Conservation (phyloP, 2,888 invertebrate genomes). For the Dasysyrphus tricinctus region DNA sequence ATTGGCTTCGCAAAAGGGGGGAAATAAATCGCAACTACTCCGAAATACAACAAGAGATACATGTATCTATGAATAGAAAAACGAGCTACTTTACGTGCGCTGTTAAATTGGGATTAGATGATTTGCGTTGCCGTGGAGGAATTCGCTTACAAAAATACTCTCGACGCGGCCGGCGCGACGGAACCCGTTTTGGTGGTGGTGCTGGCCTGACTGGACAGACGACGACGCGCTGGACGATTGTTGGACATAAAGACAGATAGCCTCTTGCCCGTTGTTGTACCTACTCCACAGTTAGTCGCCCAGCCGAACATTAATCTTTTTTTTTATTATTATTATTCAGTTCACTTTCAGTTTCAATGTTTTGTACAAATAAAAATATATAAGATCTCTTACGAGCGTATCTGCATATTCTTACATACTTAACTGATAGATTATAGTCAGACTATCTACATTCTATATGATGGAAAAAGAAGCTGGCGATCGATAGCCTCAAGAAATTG, state of each 20-base stretch:
- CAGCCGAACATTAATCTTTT: slow-evolving; percentile 70
- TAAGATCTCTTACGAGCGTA: slow-evolving; percentile 53
- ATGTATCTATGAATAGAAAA: slow-evolving; percentile 69
- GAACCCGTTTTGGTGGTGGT: slow-evolving; percentile 55
- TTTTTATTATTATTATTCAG: slow-evolving; percentile 53
- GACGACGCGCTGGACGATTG: slow-evolving; percentile 57
- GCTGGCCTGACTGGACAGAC: slow-evolving; percentile 46
- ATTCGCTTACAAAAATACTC: slow-evolving; percentile 73
- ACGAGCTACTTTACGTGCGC: slow-evolving; percentile 75
- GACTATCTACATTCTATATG: slow-evolving; percentile 52
- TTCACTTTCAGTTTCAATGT: slow-evolving; percentile 75
- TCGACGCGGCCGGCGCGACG: background rate
- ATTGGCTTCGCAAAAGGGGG: slow-evolving; percentile 65
- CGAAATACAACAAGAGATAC: slow-evolving; percentile 35
- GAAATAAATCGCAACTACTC: slow-evolving; percentile 70
- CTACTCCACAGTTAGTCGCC: slow-evolving; percentile 37
- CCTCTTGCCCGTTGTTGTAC: slow-evolving; percentile 61
- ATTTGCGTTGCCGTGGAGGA: slow-evolving; percentile 74
- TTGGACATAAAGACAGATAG: slow-evolving; percentile 71
- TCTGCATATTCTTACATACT: slow-evolving; percentile 18
- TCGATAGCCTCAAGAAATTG: slow-evolving; percentile 46
- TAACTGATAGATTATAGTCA: slow-evolving; percentile 61
- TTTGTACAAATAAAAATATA: slow-evolving; percentile 46
- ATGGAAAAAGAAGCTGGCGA: slow-evolving; percentile 5
- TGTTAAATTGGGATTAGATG: slow-evolving; percentile 75